Percentiles rank a stretch among this genome's conserved stretches.
phyloP scores from a whole-genome alignment of 2,113 vertebrate genomes.

The Phocoena sinus region DNA sequence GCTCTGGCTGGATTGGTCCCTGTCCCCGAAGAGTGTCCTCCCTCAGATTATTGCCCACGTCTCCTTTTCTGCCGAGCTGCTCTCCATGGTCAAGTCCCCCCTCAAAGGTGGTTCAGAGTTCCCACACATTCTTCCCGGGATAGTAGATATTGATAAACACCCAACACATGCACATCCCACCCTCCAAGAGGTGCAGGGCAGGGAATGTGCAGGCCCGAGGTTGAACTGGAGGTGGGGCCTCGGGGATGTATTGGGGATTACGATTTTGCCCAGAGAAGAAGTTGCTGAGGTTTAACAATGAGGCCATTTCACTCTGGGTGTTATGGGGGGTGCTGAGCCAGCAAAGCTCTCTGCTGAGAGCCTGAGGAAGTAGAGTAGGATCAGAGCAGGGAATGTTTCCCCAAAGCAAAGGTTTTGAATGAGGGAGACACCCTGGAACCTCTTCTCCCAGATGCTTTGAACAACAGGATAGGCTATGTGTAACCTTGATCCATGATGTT shows the following conservation, averaged over 20 bases:
- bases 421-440: accelerated
- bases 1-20: neutral
- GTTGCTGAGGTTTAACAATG: neutral
- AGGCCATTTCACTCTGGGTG: neutral
- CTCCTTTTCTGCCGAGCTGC: neutral
- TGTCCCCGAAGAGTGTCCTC: neutral
- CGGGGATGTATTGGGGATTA: neutral
- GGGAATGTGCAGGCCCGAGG: neutral
- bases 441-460: neutral
- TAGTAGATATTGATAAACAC: neutral
- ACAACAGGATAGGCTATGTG: neutral
- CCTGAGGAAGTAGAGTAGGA: neutral
- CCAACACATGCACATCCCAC: accelerated
- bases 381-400: accelerated
- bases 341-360: neutral
- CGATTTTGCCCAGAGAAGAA: neutral
- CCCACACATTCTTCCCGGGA: neutral
- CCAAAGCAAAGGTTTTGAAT: neutral
- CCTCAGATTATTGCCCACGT: too few relatives aligned
- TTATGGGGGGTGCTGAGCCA: neutral
- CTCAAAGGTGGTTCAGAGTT: neutral
- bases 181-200: neutral
- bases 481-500: accelerated
- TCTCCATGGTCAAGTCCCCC: neutral
- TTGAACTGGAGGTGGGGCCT: neutral